Evolutionary conservation across 2,797 vertebrate species (phyloP), one percentile per base, ranked within the genome.

Genomic region (Hoplostethus atlanticus): DNA sequence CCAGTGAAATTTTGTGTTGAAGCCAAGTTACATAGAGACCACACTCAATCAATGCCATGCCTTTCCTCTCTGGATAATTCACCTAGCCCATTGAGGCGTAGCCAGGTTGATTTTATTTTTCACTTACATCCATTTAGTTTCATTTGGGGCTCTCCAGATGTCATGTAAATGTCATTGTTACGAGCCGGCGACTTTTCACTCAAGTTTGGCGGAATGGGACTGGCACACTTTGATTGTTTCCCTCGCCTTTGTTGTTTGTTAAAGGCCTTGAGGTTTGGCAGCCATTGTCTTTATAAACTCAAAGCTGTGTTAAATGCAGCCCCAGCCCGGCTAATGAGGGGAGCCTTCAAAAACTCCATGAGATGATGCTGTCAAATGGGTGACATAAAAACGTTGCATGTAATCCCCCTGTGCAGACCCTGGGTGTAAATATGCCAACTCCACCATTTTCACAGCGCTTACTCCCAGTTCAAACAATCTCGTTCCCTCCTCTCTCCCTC

Each of bases 381-480:
- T 92, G 91, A 92, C 92, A 93, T 64, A 81, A 76, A 89, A 91
- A 92, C 85, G 56, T 80, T 89, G 84, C 79, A 44, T 79, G 81
- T 87, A 85, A 85, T 89, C 90, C 89, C 87, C 84, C 75, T 71
- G 81, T 74, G 84, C 84, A 85, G 87, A 86, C 90, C 92, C 82
- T 81, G 84, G 88, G 84, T 91, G 88, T 93, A 92, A 92, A 93
- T 93, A 92, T 93, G 91, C 92, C 93, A 91, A 87, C 90, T 84
- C 89, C 85, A 83, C 91, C 86, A 84, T 93, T 94, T 93, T 91
- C 83, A 79, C 84, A 81, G 85, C 90, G 61, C 91, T 92, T 92
- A 90, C 87, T 92, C 83, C 53, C 79, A 90, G 92, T 94, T 94
- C 92, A 94, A 94, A 94, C 91, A 89, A 76, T 84, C 68, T 57